phyloP scores from a whole-genome alignment of 1,140 invertebrate genomes.

The Atopsyche davidsoni region DNA sequence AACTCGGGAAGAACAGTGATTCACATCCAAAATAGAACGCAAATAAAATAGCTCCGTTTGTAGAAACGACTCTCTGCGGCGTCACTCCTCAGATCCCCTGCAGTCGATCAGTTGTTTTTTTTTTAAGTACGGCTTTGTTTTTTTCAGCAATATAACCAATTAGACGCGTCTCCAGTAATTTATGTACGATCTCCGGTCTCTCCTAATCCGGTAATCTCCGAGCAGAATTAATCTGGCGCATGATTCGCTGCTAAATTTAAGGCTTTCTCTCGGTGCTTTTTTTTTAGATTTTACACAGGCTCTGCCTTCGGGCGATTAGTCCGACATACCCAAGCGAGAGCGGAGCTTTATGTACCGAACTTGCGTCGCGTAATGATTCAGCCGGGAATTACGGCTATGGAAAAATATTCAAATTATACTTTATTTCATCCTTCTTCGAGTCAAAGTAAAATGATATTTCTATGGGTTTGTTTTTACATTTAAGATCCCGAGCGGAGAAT shows the following conservation, averaged over 20 bases:
- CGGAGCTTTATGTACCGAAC: slow-evolving; percentile 18
- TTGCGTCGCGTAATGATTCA: slow-evolving; percentile 27
- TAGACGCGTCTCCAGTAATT: slow-evolving; percentile 27
- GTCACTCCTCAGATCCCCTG: slow-evolving; percentile 24
- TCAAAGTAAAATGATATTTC: not conserved
- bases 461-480: not conserved
- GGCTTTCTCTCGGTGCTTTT: slow-evolving; percentile 11
- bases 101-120: slow-evolving; percentile 14
- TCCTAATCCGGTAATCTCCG: slow-evolving; percentile 26
- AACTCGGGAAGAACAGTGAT: not conserved
- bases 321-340: slow-evolving; percentile 12
- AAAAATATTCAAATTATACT: not conserved
- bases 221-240: slow-evolving; percentile 26
- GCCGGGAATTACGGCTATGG: slow-evolving; percentile 6
- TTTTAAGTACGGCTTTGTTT: no score
- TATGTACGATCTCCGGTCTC: slow-evolving; percentile 27
- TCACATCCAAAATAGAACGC: not conserved
- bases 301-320: slow-evolving; percentile 22
- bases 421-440: slow-evolving; percentile 1
- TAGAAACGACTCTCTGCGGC: slow-evolving; percentile 11
- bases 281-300: slow-evolving; percentile 1
- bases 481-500: no score
- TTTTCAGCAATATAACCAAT: slow-evolving; percentile 27
- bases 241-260: slow-evolving; percentile 29
- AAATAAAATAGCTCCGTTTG: not conserved